Percentiles rank a stretch among this genome's conserved stretches.
These are phyloP conservation scores for Bombus sibiricus DNA, from an alignment of 1,140 invertebrate genomes.

Conservation along the genomic window DNA sequence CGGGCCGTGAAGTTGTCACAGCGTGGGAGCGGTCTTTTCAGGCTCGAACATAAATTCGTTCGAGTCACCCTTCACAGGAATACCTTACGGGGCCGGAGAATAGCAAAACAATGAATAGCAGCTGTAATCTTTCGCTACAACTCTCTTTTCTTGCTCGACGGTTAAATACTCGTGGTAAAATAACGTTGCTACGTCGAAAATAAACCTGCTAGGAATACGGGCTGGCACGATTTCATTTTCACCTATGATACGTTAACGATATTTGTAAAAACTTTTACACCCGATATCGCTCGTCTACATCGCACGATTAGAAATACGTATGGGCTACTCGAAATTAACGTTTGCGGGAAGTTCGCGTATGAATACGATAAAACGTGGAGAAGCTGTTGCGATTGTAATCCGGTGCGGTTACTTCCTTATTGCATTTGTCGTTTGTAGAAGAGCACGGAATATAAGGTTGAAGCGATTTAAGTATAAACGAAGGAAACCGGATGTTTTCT, in stretches of 20 bases:
- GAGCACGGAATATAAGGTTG: no score
- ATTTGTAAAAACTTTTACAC: no score
- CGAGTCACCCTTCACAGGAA: slow-evolving; percentile 14
- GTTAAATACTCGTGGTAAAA: neutral
- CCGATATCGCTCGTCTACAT: no score
- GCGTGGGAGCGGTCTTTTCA: slow-evolving; percentile 21
- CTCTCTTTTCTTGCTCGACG: neutral
- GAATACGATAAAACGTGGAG: neutral
- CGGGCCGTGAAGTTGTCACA: slow-evolving; percentile 31
- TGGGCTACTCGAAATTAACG: no score
- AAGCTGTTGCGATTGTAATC: neutral
- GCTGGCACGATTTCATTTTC: no score
- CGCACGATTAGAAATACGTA: no score
- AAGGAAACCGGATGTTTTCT: slow-evolving; percentile 29
- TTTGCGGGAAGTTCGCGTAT: neutral
- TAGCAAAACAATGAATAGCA: neutral
- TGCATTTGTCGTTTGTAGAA: neutral
- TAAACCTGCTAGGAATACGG: neutral
- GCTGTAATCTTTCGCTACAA: neutral
- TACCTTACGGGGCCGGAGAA: neutral
- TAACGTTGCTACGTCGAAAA: no score
- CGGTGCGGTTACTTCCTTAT: neutral
- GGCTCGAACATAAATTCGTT: slow-evolving; percentile 20
- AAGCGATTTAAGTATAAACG: neutral
- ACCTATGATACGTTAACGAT: no score